Percentiles rank a stretch among this genome's conserved stretches.
phyloP scores from a whole-genome alignment of 2,888 invertebrate species.

The Drosophila heteroneura region DNA sequence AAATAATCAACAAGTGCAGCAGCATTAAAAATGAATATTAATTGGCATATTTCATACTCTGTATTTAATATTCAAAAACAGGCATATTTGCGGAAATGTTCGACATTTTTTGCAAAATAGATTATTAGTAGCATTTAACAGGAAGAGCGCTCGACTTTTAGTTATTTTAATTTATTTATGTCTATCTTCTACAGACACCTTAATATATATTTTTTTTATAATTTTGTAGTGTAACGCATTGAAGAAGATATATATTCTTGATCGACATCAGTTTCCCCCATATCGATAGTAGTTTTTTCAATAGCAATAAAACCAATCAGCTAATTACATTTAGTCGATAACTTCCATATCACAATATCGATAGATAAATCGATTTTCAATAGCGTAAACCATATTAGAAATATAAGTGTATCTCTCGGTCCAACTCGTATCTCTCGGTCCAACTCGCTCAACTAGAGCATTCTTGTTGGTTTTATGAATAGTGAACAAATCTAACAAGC shows the following conservation, averaged over 20 bases:
- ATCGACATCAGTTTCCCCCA: background rate
- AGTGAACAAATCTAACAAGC: background rate
- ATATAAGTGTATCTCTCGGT: background rate
- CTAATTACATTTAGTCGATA: background rate
- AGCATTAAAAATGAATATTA: slow-evolving; percentile 13
- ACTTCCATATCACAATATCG: background rate
- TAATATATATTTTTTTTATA: background rate
- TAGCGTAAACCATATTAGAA: background rate
- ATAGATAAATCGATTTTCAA: background rate
- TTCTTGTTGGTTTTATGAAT: background rate
- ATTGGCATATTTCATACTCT: slow-evolving; percentile 32
- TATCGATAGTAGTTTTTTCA: background rate
- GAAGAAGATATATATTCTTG: background rate
- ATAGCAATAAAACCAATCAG: background rate
- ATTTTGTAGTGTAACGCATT: background rate
- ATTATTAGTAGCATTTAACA: background rate
- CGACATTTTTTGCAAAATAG: background rate
- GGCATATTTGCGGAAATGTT: slow-evolving; percentile 1
- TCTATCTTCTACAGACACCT: background rate
- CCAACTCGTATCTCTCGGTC: background rate
- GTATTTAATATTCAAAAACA: background rate
- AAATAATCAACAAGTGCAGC: slow-evolving; percentile 22
- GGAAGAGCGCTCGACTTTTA: background rate
- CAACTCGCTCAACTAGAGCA: background rate
- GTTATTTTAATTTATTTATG: background rate